A percentile compares a stretch with the other conserved stretches of the same genome.
Evolutionary conservation across 2,888 invertebrate species (phyloP).

Genomic region (Andrena fulva): DNA sequence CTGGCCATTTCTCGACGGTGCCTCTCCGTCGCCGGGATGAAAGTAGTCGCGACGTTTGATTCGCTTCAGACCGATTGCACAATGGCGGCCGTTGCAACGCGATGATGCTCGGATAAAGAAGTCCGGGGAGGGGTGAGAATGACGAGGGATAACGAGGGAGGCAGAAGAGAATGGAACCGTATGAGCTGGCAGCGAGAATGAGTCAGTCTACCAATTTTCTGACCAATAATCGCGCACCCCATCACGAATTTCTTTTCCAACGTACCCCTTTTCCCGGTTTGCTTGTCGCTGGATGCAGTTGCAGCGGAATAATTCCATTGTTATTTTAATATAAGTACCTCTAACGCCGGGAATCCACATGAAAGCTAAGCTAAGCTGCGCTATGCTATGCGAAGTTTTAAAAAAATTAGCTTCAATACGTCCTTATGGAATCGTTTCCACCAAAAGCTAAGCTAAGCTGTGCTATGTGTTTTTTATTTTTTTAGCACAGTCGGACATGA

Average conservation of each 20-base stretch:
- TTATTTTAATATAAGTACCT: too few species aligned
- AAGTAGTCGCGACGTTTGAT: conserved; percentile 55
- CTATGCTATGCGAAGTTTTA: too few species aligned
- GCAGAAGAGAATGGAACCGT: conserved; percentile 37
- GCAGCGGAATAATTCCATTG: background rate
- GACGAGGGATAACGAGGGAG: conserved; percentile 64
- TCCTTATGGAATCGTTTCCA: too few species aligned
- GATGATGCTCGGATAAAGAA: conserved; percentile 63
- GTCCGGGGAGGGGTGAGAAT: conserved; percentile 55
- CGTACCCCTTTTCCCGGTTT: conserved; percentile 32
- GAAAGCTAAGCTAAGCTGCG: too few species aligned
- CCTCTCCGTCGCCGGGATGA: background rate
- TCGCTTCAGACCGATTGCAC: conserved; percentile 60
- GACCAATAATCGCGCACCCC: conserved; percentile 38
- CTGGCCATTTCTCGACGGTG: conserved; percentile 15
- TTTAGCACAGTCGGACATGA: too few species aligned
- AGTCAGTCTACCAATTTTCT: conserved; percentile 66
- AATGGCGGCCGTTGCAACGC: conserved; percentile 32
- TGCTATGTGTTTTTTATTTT: too few species aligned
- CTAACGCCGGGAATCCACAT: too few species aligned
- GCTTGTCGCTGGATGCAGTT: background rate
- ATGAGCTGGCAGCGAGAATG: conserved; percentile 66
- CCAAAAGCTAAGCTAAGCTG: too few species aligned
- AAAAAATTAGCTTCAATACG: too few species aligned
- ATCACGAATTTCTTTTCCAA: conserved; percentile 3